Percentiles rank a stretch among this genome's conserved stretches.
Evolutionary conservation across 2,797 vertebrate species (phyloP).

Genomic region (Garrulus glandarius): DNA sequence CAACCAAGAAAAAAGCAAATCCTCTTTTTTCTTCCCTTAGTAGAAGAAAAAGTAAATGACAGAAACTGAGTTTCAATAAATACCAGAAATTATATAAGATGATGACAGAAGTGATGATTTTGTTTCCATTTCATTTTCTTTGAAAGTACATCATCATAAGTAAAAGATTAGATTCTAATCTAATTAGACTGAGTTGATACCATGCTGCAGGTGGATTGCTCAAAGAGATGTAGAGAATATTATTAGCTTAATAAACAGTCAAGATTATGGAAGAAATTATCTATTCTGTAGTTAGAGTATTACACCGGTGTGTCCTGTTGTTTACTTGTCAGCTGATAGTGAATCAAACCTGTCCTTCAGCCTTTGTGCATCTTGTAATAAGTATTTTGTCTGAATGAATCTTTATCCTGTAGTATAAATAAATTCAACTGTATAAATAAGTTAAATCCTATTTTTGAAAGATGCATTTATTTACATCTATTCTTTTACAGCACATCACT

Average conservation of each 20-base stretch:
- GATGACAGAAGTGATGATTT: background rate
- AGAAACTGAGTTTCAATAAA: background rate
- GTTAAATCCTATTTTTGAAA: constrained; percentile 34
- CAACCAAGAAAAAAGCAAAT: accelerated
- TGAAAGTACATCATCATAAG: background rate
- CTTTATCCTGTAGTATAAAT: constrained; percentile 26
- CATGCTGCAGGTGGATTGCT: background rate
- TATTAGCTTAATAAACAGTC: background rate
- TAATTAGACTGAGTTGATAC: background rate
- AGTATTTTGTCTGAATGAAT: constrained; percentile 48
- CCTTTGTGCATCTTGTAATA: constrained; percentile 9
- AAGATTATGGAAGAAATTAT: background rate
- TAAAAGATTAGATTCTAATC: background rate
- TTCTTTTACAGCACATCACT: background rate
- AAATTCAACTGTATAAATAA: constrained; percentile 40
- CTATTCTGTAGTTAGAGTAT: background rate
- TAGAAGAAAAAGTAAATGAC: background rate
- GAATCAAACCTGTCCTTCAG: constrained; percentile 26
- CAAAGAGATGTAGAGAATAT: background rate
- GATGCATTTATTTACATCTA: constrained; percentile 42
- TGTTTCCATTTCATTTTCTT: background rate
- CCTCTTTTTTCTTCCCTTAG: accelerated
- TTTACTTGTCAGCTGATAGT: background rate
- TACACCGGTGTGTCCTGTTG: background rate
- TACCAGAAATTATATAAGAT: background rate